Evolutionary conservation across 2,888 invertebrate genomes (phyloP).

Genomic region (Hemithea aestivaria): DNA sequence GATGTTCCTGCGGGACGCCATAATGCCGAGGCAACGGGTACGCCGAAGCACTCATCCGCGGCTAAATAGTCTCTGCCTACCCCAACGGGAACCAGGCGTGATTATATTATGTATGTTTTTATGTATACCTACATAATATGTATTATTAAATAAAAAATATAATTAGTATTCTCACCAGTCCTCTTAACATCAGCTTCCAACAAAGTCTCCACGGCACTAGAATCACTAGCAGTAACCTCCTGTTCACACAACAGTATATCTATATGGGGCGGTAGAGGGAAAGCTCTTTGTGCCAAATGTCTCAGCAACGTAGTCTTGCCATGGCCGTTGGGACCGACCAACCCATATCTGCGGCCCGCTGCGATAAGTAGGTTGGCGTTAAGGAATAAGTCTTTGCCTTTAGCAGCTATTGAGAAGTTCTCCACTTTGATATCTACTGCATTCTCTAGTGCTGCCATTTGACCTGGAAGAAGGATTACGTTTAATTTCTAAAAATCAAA

Average conservation of each 20-base stretch:
- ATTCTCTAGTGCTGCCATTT: constrained; percentile 90
- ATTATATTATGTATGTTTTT: too few species aligned
- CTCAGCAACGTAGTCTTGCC: constrained; percentile 98
- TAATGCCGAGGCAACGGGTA: too few species aligned
- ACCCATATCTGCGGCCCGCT: constrained; percentile 95
- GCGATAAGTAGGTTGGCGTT: constrained; percentile 97
- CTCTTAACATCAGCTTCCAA: constrained; percentile 96
- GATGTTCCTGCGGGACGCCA: too few species aligned
- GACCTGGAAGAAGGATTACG: constrained; percentile 57
- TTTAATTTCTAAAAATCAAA: neutral
- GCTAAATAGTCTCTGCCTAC: too few species aligned
- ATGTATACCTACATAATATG: too few species aligned
- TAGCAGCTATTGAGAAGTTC: constrained; percentile 98
- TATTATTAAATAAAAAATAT: too few species aligned
- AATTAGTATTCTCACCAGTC: constrained; percentile 78
- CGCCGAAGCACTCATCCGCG: too few species aligned
- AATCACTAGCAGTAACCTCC: constrained; percentile 97
- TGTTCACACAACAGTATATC: constrained; percentile 98
- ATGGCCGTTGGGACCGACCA: constrained; percentile 99
- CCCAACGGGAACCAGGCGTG: too few species aligned
- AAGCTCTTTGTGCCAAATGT: constrained; percentile 93
- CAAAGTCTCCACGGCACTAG: constrained; percentile 95
- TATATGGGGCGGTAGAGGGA: constrained; percentile 97
- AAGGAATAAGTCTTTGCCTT: constrained; percentile 97
- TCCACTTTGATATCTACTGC: constrained; percentile 99